A percentile compares a stretch with the other conserved stretches of the same genome.
These are phyloP conservation scores for Dendrolimus punctatus DNA, from an alignment of 1,140 invertebrate species.

Conservation along the genomic window DNA sequence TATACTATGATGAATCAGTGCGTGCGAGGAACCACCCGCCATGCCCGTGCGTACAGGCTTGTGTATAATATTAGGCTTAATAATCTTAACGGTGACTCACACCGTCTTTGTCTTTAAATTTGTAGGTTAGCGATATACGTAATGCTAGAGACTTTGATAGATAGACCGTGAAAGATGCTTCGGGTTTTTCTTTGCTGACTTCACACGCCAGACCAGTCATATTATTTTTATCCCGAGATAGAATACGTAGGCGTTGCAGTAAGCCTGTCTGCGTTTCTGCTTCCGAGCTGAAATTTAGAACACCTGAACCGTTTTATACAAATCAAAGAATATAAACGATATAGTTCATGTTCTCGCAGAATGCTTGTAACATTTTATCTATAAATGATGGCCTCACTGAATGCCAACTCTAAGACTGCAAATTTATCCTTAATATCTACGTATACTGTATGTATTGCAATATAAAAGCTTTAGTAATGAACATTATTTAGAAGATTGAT, in stretches of 20 bases:
- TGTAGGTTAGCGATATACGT: conserved; percentile 18
- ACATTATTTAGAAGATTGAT: no score
- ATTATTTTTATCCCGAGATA: conserved; percentile 17
- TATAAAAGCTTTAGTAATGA: no score
- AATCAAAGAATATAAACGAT: no score
- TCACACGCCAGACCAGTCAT: conserved; percentile 13
- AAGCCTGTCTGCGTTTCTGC: conserved; percentile 13
- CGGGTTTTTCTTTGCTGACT: conserved; percentile 9
- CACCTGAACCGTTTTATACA: no score
- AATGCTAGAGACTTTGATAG: conserved; percentile 18
- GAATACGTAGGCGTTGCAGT: conserved; percentile 16
- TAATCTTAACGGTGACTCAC: conserved; percentile 52
- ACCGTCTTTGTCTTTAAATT: conserved; percentile 33
- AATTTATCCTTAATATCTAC: no score
- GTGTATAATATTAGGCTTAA: conserved; percentile 46
- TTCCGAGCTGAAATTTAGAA: conserved; percentile 5
- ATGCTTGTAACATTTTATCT: no score
- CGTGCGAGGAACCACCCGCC: not conserved
- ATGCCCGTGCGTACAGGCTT: conserved; percentile 23
- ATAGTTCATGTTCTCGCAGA: no score
- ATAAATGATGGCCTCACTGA: no score
- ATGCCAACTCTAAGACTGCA: no score
- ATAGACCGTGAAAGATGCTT: conserved; percentile 13
- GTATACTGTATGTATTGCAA: no score
- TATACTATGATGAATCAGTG: no score